Percentiles rank a stretch among this genome's conserved stretches.
Evolutionary conservation across 1,140 invertebrate species (phyloP).

Genomic region (Macrostomum lignano): DNA sequence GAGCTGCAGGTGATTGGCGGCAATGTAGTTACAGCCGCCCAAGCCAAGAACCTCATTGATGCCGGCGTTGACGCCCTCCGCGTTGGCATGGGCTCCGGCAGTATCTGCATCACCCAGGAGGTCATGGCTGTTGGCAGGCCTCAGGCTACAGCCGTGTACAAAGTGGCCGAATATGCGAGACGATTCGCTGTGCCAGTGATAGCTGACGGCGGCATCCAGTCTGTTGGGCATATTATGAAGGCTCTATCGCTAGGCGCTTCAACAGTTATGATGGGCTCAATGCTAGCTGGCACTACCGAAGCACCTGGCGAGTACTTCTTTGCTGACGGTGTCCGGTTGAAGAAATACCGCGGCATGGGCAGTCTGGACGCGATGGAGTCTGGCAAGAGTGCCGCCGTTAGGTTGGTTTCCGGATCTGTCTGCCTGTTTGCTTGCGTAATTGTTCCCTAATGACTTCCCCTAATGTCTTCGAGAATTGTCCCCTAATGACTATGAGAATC

Average conservation of each 20-base stretch:
- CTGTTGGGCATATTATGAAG: constrained; percentile 78
- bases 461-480: too few relatives aligned
- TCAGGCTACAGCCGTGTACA: constrained; percentile 36
- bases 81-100: constrained; percentile 91
- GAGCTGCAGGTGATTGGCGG: constrained; percentile 74
- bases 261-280: constrained; percentile 94
- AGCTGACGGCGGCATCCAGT: constrained; percentile 86
- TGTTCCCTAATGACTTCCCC: too few relatives aligned
- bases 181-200: constrained; percentile 70
- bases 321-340: constrained; percentile 76
- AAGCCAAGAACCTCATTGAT: constrained; percentile 86
- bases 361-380: constrained; percentile 88
- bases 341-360: constrained; percentile 96
- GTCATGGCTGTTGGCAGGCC: constrained; percentile 95
- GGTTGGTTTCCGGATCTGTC: too few relatives aligned
- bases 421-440: too few relatives aligned
- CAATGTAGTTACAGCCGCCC: constrained; percentile 73
- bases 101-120: constrained; percentile 96
- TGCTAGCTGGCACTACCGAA: constrained; percentile 83
- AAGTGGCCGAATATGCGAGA: constrained; percentile 46
- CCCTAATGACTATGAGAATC: too few relatives aligned
- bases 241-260: constrained; percentile 65
- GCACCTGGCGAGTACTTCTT: constrained; percentile 95
- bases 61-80: constrained; percentile 77
- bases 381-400: constrained; percentile 15